Evolutionary conservation across 2,888 invertebrate genomes (phyloP), one percentile per base, ranked within the genome.

Genomic region (Acheta domesticus): DNA sequence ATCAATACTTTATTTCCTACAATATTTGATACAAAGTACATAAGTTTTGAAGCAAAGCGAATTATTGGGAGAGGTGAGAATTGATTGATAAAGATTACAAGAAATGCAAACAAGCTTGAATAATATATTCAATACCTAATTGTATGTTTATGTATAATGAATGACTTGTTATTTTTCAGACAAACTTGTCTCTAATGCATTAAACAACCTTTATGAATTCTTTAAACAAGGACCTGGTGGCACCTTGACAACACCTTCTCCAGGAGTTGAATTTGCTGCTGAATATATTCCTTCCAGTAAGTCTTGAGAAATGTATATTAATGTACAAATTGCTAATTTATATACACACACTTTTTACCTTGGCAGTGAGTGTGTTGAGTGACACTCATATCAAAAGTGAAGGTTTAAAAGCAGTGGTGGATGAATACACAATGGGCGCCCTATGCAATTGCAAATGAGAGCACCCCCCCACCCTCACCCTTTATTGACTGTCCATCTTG

Each of bases 21-120:
- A 21, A 87, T 95, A 78, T 93, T 89, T 85, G 95, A 95, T 84
- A 94, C 95, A 0, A 95, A 94, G 86, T 89, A 89, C 82, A 89
- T 95, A 78, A 91, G 92, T 48, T 89, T 89, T 84, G 87, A 89
- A 82, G 86, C 93, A 48, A 84, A 77, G 48, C 79, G 78, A 21
- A 80, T 76, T 83, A 86, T 82, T 83, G 1, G 89, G 85, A 82
- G 84, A 85, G 62, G 83, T 90, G 81, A 84, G 85, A 11, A 88
- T 36, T 86, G 76, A 86, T 88, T 83, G 84, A 86, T 85, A 84
- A 79, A 77, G 74, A 48, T 36, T 36, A 36, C 36, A 36, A 36
- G 23, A 36, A 36, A 36, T 1, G 36, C 36, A 36, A 36, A 36
- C 36, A 36, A 36, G 8, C 36, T 1, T 8, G 8, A 36, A 36